Evolutionary conservation across 2,888 invertebrate genomes (phyloP), one percentile per base, ranked within the genome.

Genomic region (Tinea semifulvella): DNA sequence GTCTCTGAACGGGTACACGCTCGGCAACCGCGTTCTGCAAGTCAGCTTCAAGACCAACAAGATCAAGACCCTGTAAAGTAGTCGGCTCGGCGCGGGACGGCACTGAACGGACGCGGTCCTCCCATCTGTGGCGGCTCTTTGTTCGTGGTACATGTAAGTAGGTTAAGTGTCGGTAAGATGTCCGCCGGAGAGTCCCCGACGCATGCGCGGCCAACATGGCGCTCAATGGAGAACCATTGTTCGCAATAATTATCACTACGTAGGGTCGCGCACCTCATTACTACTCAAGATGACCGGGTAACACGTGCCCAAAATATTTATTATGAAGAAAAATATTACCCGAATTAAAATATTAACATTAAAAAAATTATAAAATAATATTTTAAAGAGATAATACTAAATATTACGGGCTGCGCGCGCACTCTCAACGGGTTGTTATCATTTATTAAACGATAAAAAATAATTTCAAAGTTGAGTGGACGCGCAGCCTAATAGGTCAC

Each of bases 1-100:
- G 77, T 91, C 91, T 60, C 86, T 96, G 59, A 94, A 96, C 77
- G 95, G 95, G 52, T 94, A 94, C 79, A 91, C 92, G 58, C 86
- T 95, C 61, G 93, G 92, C 62, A 93, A 92, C 82, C 86, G 95
- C 56, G 92, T 94, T 58, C 87, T 95, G 61, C 95, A 95, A 84
- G 94, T 95, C 70, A 93, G 93, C 75, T 94, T 94, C 85, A 94
- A 94, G 85, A 92, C 89, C 65, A 89, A 88, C 81, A 89, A 89
- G 81, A 88, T 88, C 79, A 88, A 88, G 83, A 83, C 85, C 65
- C 85, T 85, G 84, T 85, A 85, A 85, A 75, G 70, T n/a, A 68
- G 73, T 60, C 66, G 54, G 60, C 60, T 57, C 60, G 59, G 59
- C 53, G 55, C 65, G 67, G 73, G 61, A 66, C 67, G 57, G 55